Evolutionary conservation across 2,113 vertebrate genomes (phyloP), one percentile per base, ranked within the genome.

Genomic region (Myodes glareolus): DNA sequence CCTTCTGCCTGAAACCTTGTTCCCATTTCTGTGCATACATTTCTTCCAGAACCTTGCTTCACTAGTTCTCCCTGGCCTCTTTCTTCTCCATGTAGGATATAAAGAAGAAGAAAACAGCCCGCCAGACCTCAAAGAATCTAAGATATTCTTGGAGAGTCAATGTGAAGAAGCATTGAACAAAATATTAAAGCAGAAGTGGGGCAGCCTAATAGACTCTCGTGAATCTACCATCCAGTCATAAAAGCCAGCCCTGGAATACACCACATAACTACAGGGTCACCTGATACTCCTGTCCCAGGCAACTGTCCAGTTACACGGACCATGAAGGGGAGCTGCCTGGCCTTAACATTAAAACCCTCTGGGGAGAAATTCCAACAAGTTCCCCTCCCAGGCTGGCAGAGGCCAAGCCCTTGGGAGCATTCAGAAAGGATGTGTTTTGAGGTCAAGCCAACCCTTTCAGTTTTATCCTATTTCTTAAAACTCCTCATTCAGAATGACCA

Each of bases 401-500:
- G 39, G 52, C 19, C 33, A 13, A 88, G 68, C 90, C 63, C 67
- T 90, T n/a, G 89, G 92, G 81, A 94, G 61, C 86, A 52, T 39
- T 91, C 67, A 50, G 33, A 63, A 96, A 47, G 84, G 63, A 90
- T 84, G 36, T 63, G 92, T 84, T 94, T 93, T 91, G 96, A 96
- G 45, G 55, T 76, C 23, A n/a, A 88, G 84, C 75, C 97, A 97
- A 77, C 21, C 90, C 70, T 96, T 92, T 95, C 94, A 63, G 90
- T 94, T 93, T 92, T 97, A 91, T 95, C 76, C 78, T 90, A 31
- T 90, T 95, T 94, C 76, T 96, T 95, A 97, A 97, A 97, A 97
- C n/a, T 76, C 55, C 84, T 98, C 90, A 92, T 90, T 97, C 96
- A 93, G 87, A 94, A 97, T 87, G 94, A 97, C 92, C 96, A 95